phyloP scores from a whole-genome alignment of 2,113 vertebrate genomes.

The Neodontobutis hainanensis region DNA sequence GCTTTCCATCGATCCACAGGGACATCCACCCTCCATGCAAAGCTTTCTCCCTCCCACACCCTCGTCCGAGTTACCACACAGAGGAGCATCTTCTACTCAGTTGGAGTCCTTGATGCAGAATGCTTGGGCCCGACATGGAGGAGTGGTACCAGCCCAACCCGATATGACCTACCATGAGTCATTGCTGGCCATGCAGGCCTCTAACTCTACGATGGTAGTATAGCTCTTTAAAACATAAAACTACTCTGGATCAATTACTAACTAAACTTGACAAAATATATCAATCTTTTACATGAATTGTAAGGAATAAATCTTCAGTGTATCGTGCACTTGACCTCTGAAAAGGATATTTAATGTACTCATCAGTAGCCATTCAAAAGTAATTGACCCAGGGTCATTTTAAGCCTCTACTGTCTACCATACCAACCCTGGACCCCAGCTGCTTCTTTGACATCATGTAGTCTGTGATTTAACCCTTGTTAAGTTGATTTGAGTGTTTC shows the following conservation, averaged over 20 bases:
- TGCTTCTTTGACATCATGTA: conserved; percentile 44
- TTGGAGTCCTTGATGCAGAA: conserved; percentile 71
- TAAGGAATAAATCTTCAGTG: neutral
- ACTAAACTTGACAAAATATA: conserved; percentile 9
- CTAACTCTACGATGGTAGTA: conserved; percentile 76
- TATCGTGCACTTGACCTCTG: neutral
- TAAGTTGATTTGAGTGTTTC: conserved; percentile 51
- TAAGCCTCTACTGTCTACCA: conserved; percentile 29
- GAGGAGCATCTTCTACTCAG: conserved; percentile 54
- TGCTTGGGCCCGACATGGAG: conserved; percentile 73
- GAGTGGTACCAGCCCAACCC: conserved; percentile 64
- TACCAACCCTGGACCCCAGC: conserved; percentile 45
- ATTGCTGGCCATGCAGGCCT: conserved; percentile 73
- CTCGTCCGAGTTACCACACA: conserved; percentile 54
- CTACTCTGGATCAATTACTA: conserved; percentile 54
- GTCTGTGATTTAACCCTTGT: conserved; percentile 66
- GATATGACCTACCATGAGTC: conserved; percentile 78
- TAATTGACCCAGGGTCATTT: conserved; percentile 55
- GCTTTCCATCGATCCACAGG: conserved; percentile 59
- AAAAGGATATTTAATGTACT: neutral
- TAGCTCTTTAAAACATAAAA: conserved; percentile 30
- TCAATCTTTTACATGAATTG: neutral
- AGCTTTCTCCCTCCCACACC: conserved; percentile 73
- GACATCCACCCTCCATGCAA: conserved; percentile 78
- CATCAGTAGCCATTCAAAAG: conserved; percentile 24